phyloP scores from a whole-genome alignment of 2,113 vertebrate species.

The Erinaceus europaeus region DNA sequence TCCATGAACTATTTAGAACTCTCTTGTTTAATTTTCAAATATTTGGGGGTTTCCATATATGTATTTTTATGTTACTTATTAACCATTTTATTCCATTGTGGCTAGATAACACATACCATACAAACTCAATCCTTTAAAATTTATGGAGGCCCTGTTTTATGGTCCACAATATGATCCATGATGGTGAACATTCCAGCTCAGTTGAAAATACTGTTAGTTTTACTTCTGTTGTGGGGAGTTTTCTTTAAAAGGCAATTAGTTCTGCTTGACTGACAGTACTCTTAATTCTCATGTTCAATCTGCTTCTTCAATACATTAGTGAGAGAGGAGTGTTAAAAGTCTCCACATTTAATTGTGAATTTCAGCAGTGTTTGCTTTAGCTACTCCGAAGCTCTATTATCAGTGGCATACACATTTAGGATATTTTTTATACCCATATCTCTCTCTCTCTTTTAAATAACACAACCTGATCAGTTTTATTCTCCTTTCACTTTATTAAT shows the following conservation, averaged over 20 bases:
- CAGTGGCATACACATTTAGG: not conserved
- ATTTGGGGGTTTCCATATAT: conserved; percentile 12
- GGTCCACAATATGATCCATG: not conserved
- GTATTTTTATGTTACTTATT: conserved; percentile 15
- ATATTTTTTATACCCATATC: too few species aligned
- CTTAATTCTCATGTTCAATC: not conserved
- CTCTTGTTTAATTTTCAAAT: conserved; percentile 41
- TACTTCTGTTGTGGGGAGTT: not conserved
- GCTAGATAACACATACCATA: not conserved
- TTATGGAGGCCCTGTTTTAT: conserved; percentile 10
- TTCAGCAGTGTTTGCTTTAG: conserved; percentile 31
- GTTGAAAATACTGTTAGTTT: conserved; percentile 28
- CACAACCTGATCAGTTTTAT: too few species aligned
- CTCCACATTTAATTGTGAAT: not conserved
- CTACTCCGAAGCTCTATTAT: conserved; percentile 5
- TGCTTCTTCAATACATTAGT: not conserved
- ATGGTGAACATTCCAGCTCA: conserved; percentile 1
- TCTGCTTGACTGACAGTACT: not conserved
- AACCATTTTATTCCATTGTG: conserved; percentile 34
- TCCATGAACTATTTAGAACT: not conserved
- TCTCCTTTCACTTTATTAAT: too few species aligned
- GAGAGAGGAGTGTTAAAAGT: not conserved
- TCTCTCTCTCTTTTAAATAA: too few species aligned
- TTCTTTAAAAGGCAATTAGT: conserved; percentile 34
- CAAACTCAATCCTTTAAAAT: conserved; percentile 12